Evolutionary conservation across 1,140 invertebrate species (phyloP).

Genomic region (Eurosta solidaginis): DNA sequence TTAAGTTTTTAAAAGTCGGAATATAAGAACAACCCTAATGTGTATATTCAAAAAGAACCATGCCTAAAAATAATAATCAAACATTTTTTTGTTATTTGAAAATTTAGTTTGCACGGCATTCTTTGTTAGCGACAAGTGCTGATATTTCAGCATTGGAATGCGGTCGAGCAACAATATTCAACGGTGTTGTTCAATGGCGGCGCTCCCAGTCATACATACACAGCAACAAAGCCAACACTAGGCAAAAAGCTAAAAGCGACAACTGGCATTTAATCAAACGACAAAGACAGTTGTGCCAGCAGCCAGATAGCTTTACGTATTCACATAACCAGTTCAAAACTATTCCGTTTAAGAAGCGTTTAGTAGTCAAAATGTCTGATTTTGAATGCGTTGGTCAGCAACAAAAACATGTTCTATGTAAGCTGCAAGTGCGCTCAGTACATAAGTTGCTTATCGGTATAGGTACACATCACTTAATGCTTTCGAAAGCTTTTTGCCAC

Average conservation of each 20-base stretch:
- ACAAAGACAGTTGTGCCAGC: not conserved
- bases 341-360: not conserved
- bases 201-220: too few species aligned
- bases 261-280: not conserved
- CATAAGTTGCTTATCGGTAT: not conserved
- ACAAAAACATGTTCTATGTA: not conserved
- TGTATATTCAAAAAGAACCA: too few species aligned
- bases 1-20: too few species aligned
- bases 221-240: too few species aligned
- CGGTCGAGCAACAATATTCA: not conserved
- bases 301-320: not conserved
- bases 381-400: not conserved
- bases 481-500: not conserved
- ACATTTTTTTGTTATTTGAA: not conserved
- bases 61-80: not conserved
- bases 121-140: not conserved
- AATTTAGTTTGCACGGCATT: not conserved
- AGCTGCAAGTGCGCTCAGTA: not conserved
- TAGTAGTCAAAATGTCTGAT: not conserved
- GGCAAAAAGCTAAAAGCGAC: not conserved
- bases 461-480: not conserved
- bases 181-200: not conserved
- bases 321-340: not conserved
- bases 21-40: too few species aligned
- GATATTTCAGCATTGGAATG: slow-evolving; percentile 26